Percentiles rank a stretch among this genome's conserved stretches.
Evolutionary conservation across 2,113 vertebrate genomes (phyloP).

Genomic region (Madoqua kirkii): DNA sequence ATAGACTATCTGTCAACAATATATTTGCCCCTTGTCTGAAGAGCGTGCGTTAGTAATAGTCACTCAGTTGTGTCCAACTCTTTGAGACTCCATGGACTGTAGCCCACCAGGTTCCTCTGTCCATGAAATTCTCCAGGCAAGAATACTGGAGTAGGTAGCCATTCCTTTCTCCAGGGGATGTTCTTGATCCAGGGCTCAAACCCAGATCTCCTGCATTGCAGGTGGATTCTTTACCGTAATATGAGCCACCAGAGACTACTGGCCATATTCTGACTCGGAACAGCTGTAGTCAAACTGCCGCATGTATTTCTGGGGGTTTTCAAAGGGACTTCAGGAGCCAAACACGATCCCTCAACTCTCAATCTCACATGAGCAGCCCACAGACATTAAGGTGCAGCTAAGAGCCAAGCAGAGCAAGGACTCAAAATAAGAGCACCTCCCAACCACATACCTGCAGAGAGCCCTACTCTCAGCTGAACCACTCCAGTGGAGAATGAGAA

Average conservation of each 20-base stretch:
- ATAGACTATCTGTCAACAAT: not conserved
- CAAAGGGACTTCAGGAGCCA: not conserved
- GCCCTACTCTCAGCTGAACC: not conserved
- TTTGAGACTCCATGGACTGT: not conserved
- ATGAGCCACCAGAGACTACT: not conserved
- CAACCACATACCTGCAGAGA: not conserved
- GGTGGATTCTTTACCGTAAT: not conserved
- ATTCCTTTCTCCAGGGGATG: not conserved
- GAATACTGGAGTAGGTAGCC: not conserved
- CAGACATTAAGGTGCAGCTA: not conserved
- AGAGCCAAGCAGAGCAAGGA: not conserved
- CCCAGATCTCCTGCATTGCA: not conserved
- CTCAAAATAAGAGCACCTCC: not conserved
- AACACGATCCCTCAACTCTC: not conserved
- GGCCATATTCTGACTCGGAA: not conserved
- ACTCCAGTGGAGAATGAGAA: not conserved
- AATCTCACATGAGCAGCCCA: not conserved
- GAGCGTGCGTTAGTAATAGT: not conserved
- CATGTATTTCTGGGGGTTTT: not conserved
- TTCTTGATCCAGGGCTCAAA: not conserved
- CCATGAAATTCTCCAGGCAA: not conserved
- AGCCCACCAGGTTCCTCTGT: not conserved
- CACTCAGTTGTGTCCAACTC: not conserved
- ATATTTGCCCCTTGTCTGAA: not conserved
- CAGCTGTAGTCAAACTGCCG: not conserved